Evolutionary conservation across 2,888 invertebrate species (phyloP).

Genomic region (Cantharis nigra): DNA sequence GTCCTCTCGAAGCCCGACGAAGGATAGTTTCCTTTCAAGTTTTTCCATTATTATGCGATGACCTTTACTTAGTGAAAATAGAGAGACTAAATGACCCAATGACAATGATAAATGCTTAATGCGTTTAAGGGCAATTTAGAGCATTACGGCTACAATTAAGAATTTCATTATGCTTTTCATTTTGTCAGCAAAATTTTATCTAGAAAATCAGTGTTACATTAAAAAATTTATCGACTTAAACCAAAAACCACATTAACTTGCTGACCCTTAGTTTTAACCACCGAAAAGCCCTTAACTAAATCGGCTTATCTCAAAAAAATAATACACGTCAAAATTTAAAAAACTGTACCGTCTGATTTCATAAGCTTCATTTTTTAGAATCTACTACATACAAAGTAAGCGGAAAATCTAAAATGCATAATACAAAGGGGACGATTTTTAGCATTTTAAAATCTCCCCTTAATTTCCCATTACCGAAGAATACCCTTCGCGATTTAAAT

Average conservation of each 20-base stretch:
- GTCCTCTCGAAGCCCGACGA: slow-evolving; percentile 22
- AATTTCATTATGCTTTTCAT: not conserved
- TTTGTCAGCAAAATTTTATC: not conserved
- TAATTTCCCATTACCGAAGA: slow-evolving; percentile 34
- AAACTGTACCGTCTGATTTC: slow-evolving; percentile 23
- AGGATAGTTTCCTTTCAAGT: slow-evolving; percentile 16
- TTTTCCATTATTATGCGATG: slow-evolving; percentile 1
- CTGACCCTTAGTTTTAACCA: not conserved
- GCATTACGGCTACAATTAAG: slow-evolving; percentile 14
- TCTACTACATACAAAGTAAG: slow-evolving; percentile 18
- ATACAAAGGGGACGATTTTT: slow-evolving; percentile 32
- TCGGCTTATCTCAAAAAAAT: slow-evolving; percentile 22
- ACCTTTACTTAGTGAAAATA: slow-evolving; percentile 8
- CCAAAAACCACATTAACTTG: not conserved
- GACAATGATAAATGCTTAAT: slow-evolving; percentile 20
- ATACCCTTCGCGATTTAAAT: slow-evolving; percentile 48
- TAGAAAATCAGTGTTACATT: not conserved
- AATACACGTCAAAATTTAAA: slow-evolving; percentile 29
- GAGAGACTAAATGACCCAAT: not conserved
- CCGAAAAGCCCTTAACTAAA: slow-evolving; percentile 8
- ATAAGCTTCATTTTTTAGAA: slow-evolving; percentile 17
- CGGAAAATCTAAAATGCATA: slow-evolving; percentile 31
- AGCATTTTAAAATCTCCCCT: slow-evolving; percentile 33
- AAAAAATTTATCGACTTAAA: not conserved
- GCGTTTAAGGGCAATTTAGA: slow-evolving; percentile 22